A percentile compares a stretch with the other conserved stretches of the same genome.
These are phyloP conservation scores for Lepidurus arcticus DNA, from an alignment of 1,140 invertebrate genomes.

Conservation along the genomic window DNA sequence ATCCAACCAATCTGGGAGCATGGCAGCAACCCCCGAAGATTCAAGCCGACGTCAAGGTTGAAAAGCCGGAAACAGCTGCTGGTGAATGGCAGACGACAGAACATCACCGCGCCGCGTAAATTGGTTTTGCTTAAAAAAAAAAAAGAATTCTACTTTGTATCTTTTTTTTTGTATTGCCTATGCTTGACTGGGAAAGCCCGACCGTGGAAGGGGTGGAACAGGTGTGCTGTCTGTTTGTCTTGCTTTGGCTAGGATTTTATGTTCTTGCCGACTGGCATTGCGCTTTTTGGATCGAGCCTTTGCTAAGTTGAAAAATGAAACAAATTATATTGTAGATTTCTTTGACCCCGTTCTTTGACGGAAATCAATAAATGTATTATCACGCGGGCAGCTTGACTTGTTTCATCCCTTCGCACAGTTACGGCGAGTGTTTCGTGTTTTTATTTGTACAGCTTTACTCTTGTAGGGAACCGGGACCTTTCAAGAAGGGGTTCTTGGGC, in stretches of 20 bases:
- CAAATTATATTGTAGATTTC: not conserved
- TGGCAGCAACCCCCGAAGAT: constrained; percentile 20
- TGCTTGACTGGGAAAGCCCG: not conserved
- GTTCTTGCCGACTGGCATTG: constrained; percentile 12
- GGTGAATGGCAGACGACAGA: constrained; percentile 1
- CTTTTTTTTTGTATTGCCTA: not conserved
- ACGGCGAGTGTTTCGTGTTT: not conserved
- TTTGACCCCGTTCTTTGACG: not conserved
- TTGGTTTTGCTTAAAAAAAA: not conserved
- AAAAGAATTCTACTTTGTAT: not conserved
- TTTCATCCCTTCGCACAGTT: not conserved
- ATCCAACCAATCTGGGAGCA: not conserved
- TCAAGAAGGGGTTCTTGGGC: not conserved
- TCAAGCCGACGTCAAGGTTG: not conserved
- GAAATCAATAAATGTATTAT: constrained; percentile 12
- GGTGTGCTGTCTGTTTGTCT: constrained; percentile 9
- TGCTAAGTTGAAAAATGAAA: not conserved
- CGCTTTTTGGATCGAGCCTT: constrained; percentile 1
- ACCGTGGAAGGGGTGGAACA: constrained; percentile 13
- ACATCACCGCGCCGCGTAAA: not conserved
- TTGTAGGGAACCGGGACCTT: not conserved
- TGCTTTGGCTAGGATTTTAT: constrained; percentile 11
- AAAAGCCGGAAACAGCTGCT: not conserved
- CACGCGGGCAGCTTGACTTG: not conserved
- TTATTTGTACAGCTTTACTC: not conserved